phyloP scores from a whole-genome alignment of 1,140 invertebrate genomes.

The Ooceraea biroi region DNA sequence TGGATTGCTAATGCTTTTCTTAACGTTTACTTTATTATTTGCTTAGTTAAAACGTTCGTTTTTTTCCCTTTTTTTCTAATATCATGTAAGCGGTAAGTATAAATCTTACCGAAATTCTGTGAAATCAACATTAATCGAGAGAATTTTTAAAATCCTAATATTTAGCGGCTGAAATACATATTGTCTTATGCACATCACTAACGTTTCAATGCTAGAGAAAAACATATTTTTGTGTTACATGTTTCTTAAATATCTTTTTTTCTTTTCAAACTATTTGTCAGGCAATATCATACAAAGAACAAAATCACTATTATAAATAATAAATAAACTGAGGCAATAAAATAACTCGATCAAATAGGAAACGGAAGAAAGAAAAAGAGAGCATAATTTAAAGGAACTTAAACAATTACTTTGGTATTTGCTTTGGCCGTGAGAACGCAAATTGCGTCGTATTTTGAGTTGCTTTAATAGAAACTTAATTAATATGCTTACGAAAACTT shows the following conservation, averaged over 20 bases:
- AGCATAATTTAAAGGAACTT: conserved; percentile 8
- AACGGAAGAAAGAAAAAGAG: not conserved
- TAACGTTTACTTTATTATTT: conserved; percentile 53
- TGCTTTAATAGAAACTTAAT: not conserved
- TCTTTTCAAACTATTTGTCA: not conserved
- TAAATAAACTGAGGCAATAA: not conserved
- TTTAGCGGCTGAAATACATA: conserved; percentile 54
- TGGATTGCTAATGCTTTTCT: conserved; percentile 58
- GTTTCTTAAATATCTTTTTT: conserved; percentile 36
- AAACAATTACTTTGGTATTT: conserved; percentile 35
- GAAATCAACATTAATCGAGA: conserved; percentile 37
- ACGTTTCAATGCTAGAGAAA: conserved; percentile 39
- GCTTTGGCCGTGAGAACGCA: conserved; percentile 2
- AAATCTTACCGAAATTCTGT: conserved; percentile 15
- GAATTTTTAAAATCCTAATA: conserved; percentile 32
- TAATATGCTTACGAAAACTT: not conserved
- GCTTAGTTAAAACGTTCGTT: conserved; percentile 37
- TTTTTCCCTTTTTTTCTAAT: conserved; percentile 33
- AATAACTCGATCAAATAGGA: not conserved
- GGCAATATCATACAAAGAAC: not conserved
- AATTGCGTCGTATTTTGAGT: not conserved
- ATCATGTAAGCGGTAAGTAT: conserved; percentile 23
- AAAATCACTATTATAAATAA: conserved; percentile 3
- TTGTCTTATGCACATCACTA: conserved; percentile 56
- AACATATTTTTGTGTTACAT: conserved; percentile 23